Base-by-base conservation (phyloP, 2,113 vertebrate species). In the Gymnocephalus cernua region DNA sequence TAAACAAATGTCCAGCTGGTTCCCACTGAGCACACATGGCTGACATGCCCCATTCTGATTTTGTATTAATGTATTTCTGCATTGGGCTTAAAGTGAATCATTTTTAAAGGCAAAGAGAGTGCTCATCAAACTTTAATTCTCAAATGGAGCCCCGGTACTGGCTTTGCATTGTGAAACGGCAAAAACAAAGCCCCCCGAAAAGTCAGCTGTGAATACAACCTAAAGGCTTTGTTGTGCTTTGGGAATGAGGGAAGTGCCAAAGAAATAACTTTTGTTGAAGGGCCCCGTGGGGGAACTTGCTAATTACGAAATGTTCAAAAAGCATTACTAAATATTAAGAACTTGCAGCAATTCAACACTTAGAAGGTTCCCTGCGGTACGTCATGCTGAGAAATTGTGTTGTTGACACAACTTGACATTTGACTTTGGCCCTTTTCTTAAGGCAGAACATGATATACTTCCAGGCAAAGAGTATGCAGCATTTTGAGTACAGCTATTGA, bases 231-330 rank as follows among this genome's bases (percentile, higher is more conserved):
- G 51, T 74, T 74, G 67, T 79, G 77, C 48, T 77, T 3, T 56
- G 75, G 80, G 77, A 69, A 14, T 1, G 19, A 64, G 47, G 45
- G 47, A 56, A 57, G 77, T 27, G 50, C 74, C 70, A 66, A 54
- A 77, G 45, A 79, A 71, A 48, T 57, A 62, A 0, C 5, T 79
- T 41, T 80, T 83, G 80, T 80, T 57, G 54, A 78, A 35, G 45
- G 57, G 58, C 76, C 70, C 44, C 58, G 44, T 2, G 25, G 65
- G 35, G 74, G 78, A 58, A 71, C 50, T 79, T 44, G 59, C 69
- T 83, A 86, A 86, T 90, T 83, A 68, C 41, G 7, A 80, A 32
- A 75, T 81, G 32, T 80, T 63, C 65, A 13, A 58, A 48, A 50
- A 50, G 69, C 41, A 2, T 57, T 12, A 2, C 32, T 41, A 66